A percentile compares a stretch with the other conserved stretches of the same genome.
Conservation (phyloP, 2,797 vertebrate genomes). For the Pampus argenteus region DNA sequence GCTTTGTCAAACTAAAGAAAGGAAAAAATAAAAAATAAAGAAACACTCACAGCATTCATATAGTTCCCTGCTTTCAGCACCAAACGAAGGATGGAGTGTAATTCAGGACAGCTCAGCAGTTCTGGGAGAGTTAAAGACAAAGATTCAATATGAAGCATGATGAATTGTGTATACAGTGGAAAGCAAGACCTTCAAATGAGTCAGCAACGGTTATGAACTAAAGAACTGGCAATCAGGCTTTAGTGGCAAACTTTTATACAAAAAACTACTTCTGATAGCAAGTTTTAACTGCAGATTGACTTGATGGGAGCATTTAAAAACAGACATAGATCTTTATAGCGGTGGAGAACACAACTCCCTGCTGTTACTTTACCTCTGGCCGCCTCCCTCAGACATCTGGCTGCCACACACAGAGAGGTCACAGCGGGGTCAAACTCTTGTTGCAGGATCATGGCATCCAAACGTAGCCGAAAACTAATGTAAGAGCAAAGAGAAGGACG, state of each 20-base stretch:
- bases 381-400: slow-evolving; percentile 88
- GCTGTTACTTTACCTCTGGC: slow-evolving; percentile 85
- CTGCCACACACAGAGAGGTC: slow-evolving; percentile 88
- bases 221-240: slow-evolving; percentile 11
- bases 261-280: background rate
- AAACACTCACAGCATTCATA: slow-evolving; percentile 87
- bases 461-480: slow-evolving; percentile 85
- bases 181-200: slow-evolving; percentile 34
- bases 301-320: slow-evolving; percentile 42
- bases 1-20: slow-evolving; percentile 39
- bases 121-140: slow-evolving; percentile 70
- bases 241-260: background rate
- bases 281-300: slow-evolving; percentile 12
- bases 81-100: slow-evolving; percentile 87
- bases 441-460: slow-evolving; percentile 88
- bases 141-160: slow-evolving; percentile 42
- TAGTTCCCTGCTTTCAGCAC: slow-evolving; percentile 90
- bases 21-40: slow-evolving; percentile 23
- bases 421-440: slow-evolving; percentile 89
- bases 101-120: slow-evolving; percentile 86
- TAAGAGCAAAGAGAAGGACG: slow-evolving; percentile 47
- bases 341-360: slow-evolving; percentile 60
- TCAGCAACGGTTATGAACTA: slow-evolving; percentile 40
- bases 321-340: slow-evolving; percentile 44
- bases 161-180: slow-evolving; percentile 16